Percentiles rank a stretch among this genome's conserved stretches.
Conservation (phyloP, 2,113 vertebrate species). For the Boulengeromyrus knoepffleri region DNA sequence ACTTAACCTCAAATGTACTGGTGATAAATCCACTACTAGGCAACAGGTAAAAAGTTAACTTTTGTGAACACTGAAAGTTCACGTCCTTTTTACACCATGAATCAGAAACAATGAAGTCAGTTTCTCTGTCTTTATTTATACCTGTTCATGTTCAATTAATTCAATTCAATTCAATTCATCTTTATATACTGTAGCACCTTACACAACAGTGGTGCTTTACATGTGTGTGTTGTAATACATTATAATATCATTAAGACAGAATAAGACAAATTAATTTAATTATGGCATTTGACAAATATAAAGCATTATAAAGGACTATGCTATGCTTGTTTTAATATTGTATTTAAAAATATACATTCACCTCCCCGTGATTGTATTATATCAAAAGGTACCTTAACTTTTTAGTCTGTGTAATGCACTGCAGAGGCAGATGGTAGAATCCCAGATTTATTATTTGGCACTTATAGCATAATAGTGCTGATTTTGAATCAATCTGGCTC, state of each 20-base stretch:
- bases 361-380: neutral
- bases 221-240: neutral
- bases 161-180: neutral
- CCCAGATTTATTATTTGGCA: neutral
- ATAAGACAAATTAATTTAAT: neutral
- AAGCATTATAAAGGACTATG: neutral
- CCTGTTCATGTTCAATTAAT: neutral
- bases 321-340: neutral
- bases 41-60: neutral
- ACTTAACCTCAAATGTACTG: neutral
- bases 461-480: neutral
- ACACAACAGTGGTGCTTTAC: neutral
- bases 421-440: neutral
- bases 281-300: neutral
- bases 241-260: neutral
- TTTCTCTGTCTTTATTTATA: neutral
- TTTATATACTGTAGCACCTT: neutral
- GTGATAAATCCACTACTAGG: neutral
- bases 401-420: neutral
- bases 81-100: neutral
- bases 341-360: neutral
- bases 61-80: neutral
- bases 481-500: neutral
- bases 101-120: neutral
- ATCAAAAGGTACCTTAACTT: neutral